phyloP scores from a whole-genome alignment of 2,888 invertebrate genomes.

The Amblyjoppa proteus region DNA sequence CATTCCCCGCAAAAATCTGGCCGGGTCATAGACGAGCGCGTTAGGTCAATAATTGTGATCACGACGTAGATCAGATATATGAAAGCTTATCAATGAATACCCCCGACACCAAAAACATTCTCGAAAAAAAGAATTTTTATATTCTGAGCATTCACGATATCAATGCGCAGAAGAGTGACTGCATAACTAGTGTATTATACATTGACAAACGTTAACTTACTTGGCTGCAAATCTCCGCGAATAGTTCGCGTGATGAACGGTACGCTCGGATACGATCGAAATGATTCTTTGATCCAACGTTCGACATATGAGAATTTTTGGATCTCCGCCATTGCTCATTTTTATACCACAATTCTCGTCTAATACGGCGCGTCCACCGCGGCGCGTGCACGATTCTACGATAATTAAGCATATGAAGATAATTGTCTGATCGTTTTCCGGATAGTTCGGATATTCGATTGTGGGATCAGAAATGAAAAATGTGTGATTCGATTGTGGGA shows the following conservation, averaged over 20 bases:
- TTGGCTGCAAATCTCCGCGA: no score
- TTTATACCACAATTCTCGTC: conserved; percentile 85
- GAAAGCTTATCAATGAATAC: conserved; percentile 61
- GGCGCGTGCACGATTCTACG: conserved; percentile 70
- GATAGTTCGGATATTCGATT: no score
- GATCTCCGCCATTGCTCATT: conserved; percentile 86
- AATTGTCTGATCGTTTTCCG: no score
- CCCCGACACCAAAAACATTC: conserved; percentile 70
- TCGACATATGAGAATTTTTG: conserved; percentile 89
- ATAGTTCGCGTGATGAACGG: conserved; percentile 83
- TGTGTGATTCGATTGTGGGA: no score
- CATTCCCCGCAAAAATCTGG: conserved; percentile 88
- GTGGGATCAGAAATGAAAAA: no score
- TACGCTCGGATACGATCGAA: conserved; percentile 89
- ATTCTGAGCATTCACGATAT: no score
- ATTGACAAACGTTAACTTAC: no score
- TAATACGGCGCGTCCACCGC: conserved; percentile 78
- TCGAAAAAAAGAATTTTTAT: conserved; percentile 77
- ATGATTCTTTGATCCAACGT: conserved; percentile 89
- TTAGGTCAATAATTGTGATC: conserved; percentile 88
- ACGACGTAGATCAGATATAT: conserved; percentile 88
- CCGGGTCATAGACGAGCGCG: conserved; percentile 88
- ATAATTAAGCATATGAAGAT: background rate
- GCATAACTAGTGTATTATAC: no score
- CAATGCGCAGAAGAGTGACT: no score